Evolutionary conservation across 1,140 invertebrate genomes (phyloP), one percentile per base, ranked within the genome.

Genomic region (Procambarus clarkii): DNA sequence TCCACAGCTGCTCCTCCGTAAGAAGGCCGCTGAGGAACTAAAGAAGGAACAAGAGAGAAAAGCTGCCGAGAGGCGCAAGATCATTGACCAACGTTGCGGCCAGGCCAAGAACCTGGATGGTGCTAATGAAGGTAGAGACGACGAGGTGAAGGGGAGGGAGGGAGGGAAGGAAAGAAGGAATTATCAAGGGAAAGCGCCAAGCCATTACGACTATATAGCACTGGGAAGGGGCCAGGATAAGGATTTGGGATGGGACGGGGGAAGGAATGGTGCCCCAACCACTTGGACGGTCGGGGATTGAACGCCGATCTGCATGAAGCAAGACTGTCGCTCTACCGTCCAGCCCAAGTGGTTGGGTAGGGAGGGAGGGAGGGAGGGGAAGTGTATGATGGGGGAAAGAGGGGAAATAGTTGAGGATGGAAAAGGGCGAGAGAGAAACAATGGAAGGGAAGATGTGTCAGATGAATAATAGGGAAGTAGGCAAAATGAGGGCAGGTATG

Each of bases 21-120:
- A 99, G 96, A 99, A 99, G 96, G 99, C 99, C 94, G 99, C 99
- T 94, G 99, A 99, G 95, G 99, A 99, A 95, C 96, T 99, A 95
- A 99, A 99, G 96, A 99, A 99, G 95, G 98, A 99, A 96, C 99
- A 99, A 95, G 98, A 99, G 95, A 97, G 98, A 94, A 99, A 99
- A 96, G 98, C 98, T 58, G 98, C 98, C 93, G 99, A 99, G 95
- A 98, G 98, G 94, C 98, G 98, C 95, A 97, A 97, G 94, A 98
- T 98, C 95, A 99, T 99, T 95, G 98, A 98, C 95, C 97, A 99
- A 95, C 96, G 98, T 94, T 98, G 98, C 94, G 98, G 98, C 94
- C 97, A 97, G 94, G 96, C 98, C 88, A 98, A 98, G 95, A 96
- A 97, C 94, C 94, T 98, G 94, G 98, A 98, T 88, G 97, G 98